Conservation (phyloP, 2,797 vertebrate genomes). For the Chaetophractus vellerosus region DNA sequence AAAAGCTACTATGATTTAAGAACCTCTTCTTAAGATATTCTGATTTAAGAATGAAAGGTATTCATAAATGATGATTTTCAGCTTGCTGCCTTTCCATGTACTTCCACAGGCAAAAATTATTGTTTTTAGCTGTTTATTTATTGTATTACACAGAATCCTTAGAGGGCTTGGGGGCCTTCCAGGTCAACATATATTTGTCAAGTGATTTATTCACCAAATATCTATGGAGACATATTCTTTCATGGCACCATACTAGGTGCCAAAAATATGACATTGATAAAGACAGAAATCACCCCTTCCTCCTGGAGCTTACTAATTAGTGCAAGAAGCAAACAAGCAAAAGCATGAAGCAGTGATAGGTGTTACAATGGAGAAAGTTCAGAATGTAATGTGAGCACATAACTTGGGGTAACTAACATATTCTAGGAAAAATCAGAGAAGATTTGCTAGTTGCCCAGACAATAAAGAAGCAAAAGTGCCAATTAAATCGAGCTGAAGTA, state of each 20-base stretch:
- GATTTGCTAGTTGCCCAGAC: neutral
- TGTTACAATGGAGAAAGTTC: neutral
- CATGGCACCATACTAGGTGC: neutral
- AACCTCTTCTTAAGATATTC: neutral
- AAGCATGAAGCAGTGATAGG: neutral
- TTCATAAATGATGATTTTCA: neutral
- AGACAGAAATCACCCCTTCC: neutral
- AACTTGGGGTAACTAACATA: neutral
- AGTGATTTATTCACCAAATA: neutral
- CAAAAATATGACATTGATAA: neutral
- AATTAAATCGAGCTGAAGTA: neutral
- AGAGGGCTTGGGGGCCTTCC: neutral
- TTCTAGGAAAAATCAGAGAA: neutral
- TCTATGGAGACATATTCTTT: neutral
- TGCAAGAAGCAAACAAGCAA: conserved; percentile 51
- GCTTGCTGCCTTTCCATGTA: neutral
- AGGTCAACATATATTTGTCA: neutral
- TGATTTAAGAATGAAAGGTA: neutral
- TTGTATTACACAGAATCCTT: neutral
- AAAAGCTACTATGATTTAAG: neutral
- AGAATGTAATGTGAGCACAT: neutral
- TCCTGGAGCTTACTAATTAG: conserved; percentile 26
- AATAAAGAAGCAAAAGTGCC: neutral
- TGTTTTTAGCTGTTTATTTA: neutral
- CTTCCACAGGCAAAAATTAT: neutral